Base-by-base conservation (phyloP, 2,113 vertebrate species). In the Ceuthmochares aereus region DNA sequence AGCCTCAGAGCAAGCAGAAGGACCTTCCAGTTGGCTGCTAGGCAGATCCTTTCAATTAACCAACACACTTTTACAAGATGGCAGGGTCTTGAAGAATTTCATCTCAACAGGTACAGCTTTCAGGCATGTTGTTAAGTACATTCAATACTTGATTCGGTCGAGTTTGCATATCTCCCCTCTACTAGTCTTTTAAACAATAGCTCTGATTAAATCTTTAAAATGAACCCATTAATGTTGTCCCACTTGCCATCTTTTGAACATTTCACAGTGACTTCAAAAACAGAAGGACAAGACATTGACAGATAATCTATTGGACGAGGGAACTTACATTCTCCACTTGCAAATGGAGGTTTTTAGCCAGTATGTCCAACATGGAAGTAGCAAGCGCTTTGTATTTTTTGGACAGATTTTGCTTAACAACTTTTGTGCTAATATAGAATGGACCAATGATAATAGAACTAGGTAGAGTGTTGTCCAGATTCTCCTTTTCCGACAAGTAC, bases 361-460 rank as follows among this genome's bases (percentile, higher is more conserved):
- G 95, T 59, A 98, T 91, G 49, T 99, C 98, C 55, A 99, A 93
- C 69, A 98, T 78, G 25, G 98, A 98, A 9, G 89, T 98, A 58
- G 98, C 98, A 90, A 99, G 96, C 15, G 85, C 94, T 70, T 97
- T 97, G 82, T 92, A 95, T 89, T 99, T 99, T 94, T 97, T 95
- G 8, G 97, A 97, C 52, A 99, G 97, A 89, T 85, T 98, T 96
- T 98, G 97, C 60, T 98, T 99, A 58, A 99, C 97, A 5, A 66
- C 69, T 49, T 99, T 98, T 10, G 98, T 93, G 7, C 55, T 97
- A 83, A 99, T 94, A 42, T 95, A 63, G 92, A 99, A 99, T 26
- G 99, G 99, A n/a, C 99, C 99, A 15, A 99, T 98, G 87, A 98
- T 43, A 36, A 99, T 97, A 81, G 79, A 98, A 83, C 92, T 89